Evolutionary conservation across 2,113 vertebrate genomes (phyloP).

Genomic region (Pterocles orientalis): DNA sequence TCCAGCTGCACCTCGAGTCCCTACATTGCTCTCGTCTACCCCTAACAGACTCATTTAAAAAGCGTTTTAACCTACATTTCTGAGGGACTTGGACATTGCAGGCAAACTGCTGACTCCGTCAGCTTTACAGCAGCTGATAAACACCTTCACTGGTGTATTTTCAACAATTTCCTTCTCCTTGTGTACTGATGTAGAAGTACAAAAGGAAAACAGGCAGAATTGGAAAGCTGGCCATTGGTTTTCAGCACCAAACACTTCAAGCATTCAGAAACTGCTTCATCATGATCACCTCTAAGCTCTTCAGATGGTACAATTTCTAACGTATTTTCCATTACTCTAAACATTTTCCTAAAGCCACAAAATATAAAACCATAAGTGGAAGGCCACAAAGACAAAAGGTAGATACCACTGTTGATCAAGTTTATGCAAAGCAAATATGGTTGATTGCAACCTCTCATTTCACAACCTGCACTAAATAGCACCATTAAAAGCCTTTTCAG

Average conservation of each 20-base stretch:
- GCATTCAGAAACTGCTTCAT: neutral
- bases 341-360: rapidly evolving
- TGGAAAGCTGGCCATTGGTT: neutral
- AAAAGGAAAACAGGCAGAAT: neutral
- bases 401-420: too few species aligned
- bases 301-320: neutral
- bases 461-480: neutral
- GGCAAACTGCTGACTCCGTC: neutral
- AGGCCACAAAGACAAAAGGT: neutral
- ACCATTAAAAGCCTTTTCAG: neutral
- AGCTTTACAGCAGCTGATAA: neutral
- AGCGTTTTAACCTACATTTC: neutral
- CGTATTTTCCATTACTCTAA: rapidly evolving
- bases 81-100: neutral
- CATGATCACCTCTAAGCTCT: neutral
- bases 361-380: neutral
- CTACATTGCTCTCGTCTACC: neutral
- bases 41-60: neutral
- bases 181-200: rapidly evolving
- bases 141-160: neutral
- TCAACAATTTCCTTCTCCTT: neutral
- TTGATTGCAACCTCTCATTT: neutral
- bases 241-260: neutral
- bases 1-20: neutral
- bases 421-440: neutral